A percentile compares a stretch with the other conserved stretches of the same genome.
These are phyloP conservation scores for Schizaphis graminum DNA, from an alignment of 2,888 invertebrate species.

Conservation along the genomic window DNA sequence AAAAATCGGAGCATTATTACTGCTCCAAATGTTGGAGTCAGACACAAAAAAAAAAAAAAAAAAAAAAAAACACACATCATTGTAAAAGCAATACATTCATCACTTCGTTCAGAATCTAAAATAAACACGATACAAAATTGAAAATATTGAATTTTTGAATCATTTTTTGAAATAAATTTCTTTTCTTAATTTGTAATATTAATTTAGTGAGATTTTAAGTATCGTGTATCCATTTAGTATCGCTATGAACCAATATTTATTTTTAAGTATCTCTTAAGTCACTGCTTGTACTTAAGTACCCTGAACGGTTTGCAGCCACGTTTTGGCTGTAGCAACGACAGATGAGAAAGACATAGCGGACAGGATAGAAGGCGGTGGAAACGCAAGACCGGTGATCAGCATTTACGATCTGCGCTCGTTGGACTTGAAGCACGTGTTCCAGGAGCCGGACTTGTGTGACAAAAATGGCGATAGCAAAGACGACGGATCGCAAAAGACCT, in stretches of 20 bases:
- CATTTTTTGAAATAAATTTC: too few species aligned
- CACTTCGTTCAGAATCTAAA: too few species aligned
- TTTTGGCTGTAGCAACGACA: slow-evolving; percentile 73
- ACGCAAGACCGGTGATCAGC: slow-evolving; percentile 77
- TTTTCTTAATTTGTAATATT: neutral
- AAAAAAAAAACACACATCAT: too few species aligned
- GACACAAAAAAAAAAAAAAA: too few species aligned
- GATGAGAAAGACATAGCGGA: slow-evolving; percentile 72
- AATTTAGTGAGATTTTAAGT: neutral
- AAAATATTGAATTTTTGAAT: neutral
- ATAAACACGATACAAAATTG: neutral
- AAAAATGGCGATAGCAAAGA: slow-evolving; percentile 77
- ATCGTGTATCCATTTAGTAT: neutral
- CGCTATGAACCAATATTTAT: neutral
- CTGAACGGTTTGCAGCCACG: neutral
- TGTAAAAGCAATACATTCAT: too few species aligned
- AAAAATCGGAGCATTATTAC: too few species aligned
- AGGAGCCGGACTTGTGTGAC: slow-evolving; percentile 77
- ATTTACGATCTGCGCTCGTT: slow-evolving; percentile 81
- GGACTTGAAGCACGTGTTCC: slow-evolving; percentile 79
- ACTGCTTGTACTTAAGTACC: neutral
- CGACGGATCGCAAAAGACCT: slow-evolving; percentile 69
- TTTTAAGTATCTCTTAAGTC: neutral
- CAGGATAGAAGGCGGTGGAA: slow-evolving; percentile 53
- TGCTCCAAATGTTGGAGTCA: too few species aligned